Conservation (phyloP, 2,113 vertebrate genomes). For the Notothenia rossii region DNA sequence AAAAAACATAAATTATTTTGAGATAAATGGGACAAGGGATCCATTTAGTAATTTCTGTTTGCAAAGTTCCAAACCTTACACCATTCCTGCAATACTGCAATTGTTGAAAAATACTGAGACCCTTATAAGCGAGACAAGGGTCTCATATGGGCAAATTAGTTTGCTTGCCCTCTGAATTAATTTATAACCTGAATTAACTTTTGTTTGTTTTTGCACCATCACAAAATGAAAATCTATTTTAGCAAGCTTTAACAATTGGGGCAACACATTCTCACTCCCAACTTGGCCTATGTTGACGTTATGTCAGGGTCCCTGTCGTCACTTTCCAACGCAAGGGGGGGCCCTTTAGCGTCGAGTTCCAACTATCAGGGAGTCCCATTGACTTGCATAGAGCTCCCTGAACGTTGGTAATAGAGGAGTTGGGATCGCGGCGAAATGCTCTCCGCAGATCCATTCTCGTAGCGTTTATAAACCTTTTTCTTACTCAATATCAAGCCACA, state of each 20-base stretch:
- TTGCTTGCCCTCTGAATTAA: background rate
- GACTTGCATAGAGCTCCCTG: too few species aligned
- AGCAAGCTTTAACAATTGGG: background rate
- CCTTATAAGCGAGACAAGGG: background rate
- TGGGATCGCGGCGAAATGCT: too few species aligned
- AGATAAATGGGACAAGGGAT: background rate
- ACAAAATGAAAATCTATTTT: background rate
- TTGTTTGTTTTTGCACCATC: background rate
- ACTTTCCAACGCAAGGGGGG: too few species aligned
- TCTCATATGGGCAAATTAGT: background rate
- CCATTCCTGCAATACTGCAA: background rate
- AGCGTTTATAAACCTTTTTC: too few species aligned
- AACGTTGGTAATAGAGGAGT: too few species aligned
- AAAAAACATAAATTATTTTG: slow-evolving; percentile 2
- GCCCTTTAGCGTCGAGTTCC: too few species aligned
- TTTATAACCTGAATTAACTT: background rate
- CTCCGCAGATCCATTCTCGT: too few species aligned
- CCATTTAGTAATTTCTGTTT: background rate
- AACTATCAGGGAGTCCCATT: too few species aligned
- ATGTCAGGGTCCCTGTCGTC: too few species aligned
- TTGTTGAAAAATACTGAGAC: background rate
- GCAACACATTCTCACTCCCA: too few species aligned
- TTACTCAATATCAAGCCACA: too few species aligned
- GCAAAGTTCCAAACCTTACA: background rate
- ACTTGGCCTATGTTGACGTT: too few species aligned